Conservation (phyloP, 2,113 vertebrate species). For the Coturnix japonica region DNA sequence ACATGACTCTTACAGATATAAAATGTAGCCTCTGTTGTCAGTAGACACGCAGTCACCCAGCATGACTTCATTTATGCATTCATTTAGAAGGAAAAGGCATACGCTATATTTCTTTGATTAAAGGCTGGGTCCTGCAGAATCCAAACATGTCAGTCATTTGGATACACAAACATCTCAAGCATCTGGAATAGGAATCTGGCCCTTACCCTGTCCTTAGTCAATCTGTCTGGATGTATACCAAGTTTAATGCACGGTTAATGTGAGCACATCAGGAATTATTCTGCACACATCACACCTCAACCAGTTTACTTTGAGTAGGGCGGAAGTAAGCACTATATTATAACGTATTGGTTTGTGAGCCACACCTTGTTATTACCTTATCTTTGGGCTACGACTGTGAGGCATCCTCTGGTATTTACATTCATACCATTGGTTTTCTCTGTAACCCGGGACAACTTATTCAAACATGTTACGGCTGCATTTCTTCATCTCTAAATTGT, state of each 20-base stretch:
- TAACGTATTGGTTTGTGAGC: slow-evolving; percentile 9
- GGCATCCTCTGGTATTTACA: background rate
- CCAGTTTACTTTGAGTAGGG: slow-evolving; percentile 20
- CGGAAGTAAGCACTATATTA: background rate
- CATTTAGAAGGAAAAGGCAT: background rate
- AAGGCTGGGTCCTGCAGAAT: background rate
- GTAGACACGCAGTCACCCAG: background rate
- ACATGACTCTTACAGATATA: background rate
- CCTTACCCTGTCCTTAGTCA: background rate
- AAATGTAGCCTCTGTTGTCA: background rate
- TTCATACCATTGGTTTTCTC: background rate
- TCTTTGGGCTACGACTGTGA: slow-evolving; percentile 54
- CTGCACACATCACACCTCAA: slow-evolving; percentile 29
- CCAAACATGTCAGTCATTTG: background rate
- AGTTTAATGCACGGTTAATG: background rate
- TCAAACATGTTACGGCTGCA: background rate
- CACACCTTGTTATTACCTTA: slow-evolving; percentile 62
- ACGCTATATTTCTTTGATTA: background rate
- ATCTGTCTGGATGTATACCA: background rate
- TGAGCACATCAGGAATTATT: background rate
- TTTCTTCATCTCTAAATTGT: slow-evolving; percentile 43
- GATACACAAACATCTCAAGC: background rate
- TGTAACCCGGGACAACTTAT: background rate
- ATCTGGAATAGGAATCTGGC: background rate
- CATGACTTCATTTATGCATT: background rate